Evolutionary conservation across 1,140 invertebrate species (phyloP).

Genomic region (Panagrolaimus sp.): DNA sequence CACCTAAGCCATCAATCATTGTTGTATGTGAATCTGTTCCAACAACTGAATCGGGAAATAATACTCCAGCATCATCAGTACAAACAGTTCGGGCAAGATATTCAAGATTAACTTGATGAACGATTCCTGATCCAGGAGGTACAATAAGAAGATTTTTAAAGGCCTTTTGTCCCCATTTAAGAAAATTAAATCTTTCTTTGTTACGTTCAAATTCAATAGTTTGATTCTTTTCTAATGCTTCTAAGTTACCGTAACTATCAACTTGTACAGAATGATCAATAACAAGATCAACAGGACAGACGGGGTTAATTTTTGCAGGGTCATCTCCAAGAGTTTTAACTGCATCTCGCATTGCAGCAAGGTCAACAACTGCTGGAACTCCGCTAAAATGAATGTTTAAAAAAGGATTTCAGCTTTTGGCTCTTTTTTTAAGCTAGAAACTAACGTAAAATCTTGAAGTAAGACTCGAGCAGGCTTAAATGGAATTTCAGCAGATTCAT

Average conservation of each 20-base stretch:
- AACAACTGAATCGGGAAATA: conserved; percentile 91
- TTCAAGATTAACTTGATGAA: conserved; percentile 73
- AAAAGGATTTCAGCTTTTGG: conserved; percentile 44
- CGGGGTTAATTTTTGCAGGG: conserved; percentile 88
- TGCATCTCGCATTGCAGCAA: conserved; percentile 95
- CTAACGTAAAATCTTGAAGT: conserved; percentile 71
- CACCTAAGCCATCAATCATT: conserved; percentile 86
- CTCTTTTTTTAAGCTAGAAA: conserved; percentile 25
- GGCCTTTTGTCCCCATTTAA: conserved; percentile 85
- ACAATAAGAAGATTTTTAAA: conserved; percentile 94
- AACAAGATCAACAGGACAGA: conserved; percentile 91
- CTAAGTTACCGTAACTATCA: conserved; percentile 76
- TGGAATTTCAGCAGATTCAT: conserved; percentile 76
- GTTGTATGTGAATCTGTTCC: conserved; percentile 98
- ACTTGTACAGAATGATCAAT: conserved; percentile 98
- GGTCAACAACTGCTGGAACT: conserved; percentile 95
- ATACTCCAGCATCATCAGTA: conserved; percentile 61
- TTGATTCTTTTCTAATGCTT: conserved; percentile 86
- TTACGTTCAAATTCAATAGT: conserved; percentile 91
- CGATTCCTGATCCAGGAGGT: conserved; percentile 92
- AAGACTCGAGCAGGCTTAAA: conserved; percentile 92
- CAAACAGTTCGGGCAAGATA: conserved; percentile 82
- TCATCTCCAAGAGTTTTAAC: conserved; percentile 77
- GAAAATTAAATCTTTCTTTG: conserved; percentile 71
- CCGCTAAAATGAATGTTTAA: conserved; percentile 67